Conservation (phyloP, 2,113 vertebrate species). For the Gambusia affinis region DNA sequence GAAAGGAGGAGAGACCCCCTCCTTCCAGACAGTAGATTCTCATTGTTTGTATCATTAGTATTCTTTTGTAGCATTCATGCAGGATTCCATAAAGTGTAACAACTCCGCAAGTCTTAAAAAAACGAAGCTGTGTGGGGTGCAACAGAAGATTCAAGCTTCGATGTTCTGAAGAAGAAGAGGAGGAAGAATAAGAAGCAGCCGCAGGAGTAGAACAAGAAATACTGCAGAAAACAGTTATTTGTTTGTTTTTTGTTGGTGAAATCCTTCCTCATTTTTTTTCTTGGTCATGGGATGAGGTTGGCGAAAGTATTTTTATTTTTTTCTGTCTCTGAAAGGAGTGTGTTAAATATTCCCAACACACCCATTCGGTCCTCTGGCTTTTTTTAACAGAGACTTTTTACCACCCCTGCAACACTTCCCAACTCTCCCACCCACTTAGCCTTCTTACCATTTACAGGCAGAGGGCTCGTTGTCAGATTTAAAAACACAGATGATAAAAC, state of each 20-base stretch:
- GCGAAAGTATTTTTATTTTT: constrained; percentile 38
- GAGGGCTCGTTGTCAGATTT: constrained; percentile 72
- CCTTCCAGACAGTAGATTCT: constrained; percentile 74
- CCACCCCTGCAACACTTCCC: constrained; percentile 40
- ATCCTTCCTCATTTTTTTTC: constrained; percentile 50
- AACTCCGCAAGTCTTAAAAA: constrained; percentile 78
- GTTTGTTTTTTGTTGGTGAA: constrained; percentile 62
- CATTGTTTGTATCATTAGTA: constrained; percentile 71
- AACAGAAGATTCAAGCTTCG: constrained; percentile 84
- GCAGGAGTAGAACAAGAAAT: constrained; percentile 80
- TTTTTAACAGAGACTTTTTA: constrained; percentile 38
- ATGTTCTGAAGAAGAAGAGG: constrained; percentile 79
- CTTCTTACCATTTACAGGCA: constrained; percentile 67
- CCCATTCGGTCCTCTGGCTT: constrained; percentile 37
- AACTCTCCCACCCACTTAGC: constrained; percentile 61
- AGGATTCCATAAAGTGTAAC: constrained; percentile 79
- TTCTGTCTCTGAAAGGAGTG: constrained; percentile 37
- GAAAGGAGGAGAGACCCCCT: constrained; percentile 64
- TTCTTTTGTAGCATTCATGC: constrained; percentile 83
- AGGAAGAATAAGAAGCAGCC: constrained; percentile 67
- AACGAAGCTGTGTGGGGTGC: constrained; percentile 78
- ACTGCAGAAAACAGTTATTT: constrained; percentile 74
- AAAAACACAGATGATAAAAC: constrained; percentile 95
- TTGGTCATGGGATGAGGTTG: constrained; percentile 62
- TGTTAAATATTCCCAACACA: constrained; percentile 31